Evolutionary conservation across 2,113 vertebrate genomes (phyloP).

Genomic region (Spea bombifrons): DNA sequence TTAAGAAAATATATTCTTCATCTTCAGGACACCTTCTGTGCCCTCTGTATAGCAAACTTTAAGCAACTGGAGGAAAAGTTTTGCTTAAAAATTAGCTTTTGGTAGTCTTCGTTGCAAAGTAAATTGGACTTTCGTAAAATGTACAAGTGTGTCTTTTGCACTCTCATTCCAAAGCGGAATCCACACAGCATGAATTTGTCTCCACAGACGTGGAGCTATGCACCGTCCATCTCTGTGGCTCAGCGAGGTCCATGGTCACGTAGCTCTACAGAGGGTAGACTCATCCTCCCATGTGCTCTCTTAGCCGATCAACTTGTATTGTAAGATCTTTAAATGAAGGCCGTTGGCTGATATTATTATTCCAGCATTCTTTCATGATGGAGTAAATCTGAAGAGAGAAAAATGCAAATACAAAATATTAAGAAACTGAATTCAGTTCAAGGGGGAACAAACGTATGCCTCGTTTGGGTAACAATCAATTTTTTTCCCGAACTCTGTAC

Average conservation of each 20-base stretch:
- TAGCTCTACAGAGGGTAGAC: neutral
- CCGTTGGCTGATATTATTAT: constrained; percentile 68
- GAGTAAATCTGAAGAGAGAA: constrained; percentile 73
- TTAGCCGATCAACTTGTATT: constrained; percentile 75
- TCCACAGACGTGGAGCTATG: neutral
- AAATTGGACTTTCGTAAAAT: constrained; percentile 3
- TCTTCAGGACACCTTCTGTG: constrained; percentile 40
- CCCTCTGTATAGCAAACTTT: constrained; percentile 49
- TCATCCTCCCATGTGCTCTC: constrained; percentile 75
- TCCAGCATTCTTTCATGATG: constrained; percentile 92
- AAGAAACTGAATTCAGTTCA: neutral
- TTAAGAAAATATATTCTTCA: constrained; percentile 48
- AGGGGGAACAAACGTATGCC: too few relatives aligned
- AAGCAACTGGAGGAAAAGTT: neutral
- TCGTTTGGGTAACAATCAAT: too few relatives aligned
- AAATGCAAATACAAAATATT: constrained; percentile 23
- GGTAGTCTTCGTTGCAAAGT: neutral
- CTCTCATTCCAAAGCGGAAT: neutral
- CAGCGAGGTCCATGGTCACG: neutral
- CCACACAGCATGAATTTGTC: neutral
- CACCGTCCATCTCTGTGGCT: neutral
- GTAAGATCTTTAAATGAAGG: constrained; percentile 81
- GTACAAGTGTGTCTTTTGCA: neutral
- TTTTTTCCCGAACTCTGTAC: too few relatives aligned
- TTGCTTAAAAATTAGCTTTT: neutral